These are phyloP conservation scores for Potamarius usumacintae DNA, from an alignment of 2,113 vertebrate genomes.

Conservation along the genomic window DNA sequence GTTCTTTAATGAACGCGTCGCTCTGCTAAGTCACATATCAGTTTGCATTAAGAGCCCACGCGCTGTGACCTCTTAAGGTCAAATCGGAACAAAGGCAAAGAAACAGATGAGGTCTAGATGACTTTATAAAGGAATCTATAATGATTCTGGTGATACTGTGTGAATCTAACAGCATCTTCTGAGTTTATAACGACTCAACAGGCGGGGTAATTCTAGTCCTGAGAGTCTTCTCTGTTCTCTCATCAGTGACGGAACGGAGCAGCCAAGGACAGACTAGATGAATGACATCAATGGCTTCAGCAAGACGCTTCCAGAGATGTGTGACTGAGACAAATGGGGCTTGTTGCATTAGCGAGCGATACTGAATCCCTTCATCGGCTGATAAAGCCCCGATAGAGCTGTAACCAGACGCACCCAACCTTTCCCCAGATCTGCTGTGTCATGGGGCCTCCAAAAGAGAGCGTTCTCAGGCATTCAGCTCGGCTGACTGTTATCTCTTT, in stretches of 20 bases:
- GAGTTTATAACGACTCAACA: conserved; percentile 47
- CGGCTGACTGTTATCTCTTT: conserved; percentile 36
- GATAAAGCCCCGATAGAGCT: conserved; percentile 75
- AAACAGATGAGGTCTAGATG: neutral
- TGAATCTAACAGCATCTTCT: neutral
- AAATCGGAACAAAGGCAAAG: conserved; percentile 8
- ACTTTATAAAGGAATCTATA: neutral
- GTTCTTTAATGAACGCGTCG: conserved; percentile 34
- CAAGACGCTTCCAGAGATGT: conserved; percentile 72
- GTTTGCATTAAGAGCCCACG: conserved; percentile 32
- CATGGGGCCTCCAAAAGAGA: conserved; percentile 61
- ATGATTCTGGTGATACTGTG: neutral
- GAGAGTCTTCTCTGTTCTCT: conserved; percentile 55
- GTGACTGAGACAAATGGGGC: conserved; percentile 78
- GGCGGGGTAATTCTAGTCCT: conserved; percentile 36
- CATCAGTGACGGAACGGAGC: conserved; percentile 64
- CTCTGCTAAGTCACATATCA: conserved; percentile 46
- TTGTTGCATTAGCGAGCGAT: conserved; percentile 75
- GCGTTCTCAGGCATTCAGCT: conserved; percentile 59
- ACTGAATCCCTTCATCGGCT: conserved; percentile 70
- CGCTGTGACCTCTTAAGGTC: conserved; percentile 33
- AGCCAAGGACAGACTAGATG: conserved; percentile 73
- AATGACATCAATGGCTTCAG: conserved; percentile 73
- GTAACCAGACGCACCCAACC: conserved; percentile 74
- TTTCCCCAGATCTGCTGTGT: conserved; percentile 69